phyloP scores from a whole-genome alignment of 1,140 invertebrate genomes.

The Diabrotica undecimpunctata region DNA sequence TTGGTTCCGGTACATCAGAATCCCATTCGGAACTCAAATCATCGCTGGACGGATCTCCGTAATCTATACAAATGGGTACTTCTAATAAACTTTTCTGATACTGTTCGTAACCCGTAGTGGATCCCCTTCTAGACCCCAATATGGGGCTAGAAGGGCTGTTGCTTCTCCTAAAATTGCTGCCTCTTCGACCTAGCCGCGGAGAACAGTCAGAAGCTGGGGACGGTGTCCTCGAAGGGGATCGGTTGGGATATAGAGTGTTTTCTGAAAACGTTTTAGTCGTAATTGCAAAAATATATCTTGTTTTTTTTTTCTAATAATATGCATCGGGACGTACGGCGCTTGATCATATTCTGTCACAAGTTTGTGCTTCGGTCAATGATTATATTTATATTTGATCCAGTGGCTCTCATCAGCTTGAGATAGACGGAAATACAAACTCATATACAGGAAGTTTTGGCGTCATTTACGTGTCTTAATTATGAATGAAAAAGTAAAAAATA shows the following conservation, averaged over 20 bases:
- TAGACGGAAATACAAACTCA: too few species aligned
- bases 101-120: conserved; percentile 68
- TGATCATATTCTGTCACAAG: too few species aligned
- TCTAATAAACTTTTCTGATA: conserved; percentile 72
- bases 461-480: too few species aligned
- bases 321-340: too few species aligned
- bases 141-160: conserved; percentile 34
- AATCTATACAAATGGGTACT: conserved; percentile 69
- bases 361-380: too few species aligned
- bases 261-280: conserved; percentile 20
- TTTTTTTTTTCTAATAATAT: too few species aligned
- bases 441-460: too few species aligned
- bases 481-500: too few species aligned
- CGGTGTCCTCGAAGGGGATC: conserved; percentile 32
- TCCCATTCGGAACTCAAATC: conserved; percentile 88
- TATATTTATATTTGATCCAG: too few species aligned
- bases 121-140: conserved; percentile 34
- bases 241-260: conserved; percentile 23
- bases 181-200: conserved; percentile 29
- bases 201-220: conserved; percentile 32
- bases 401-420: too few species aligned
- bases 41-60: conserved; percentile 79
- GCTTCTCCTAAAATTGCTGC: conserved; percentile 33
- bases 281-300: too few species aligned
- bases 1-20: conserved; percentile 65